phyloP scores from a whole-genome alignment of 2,888 invertebrate genomes.

The Papilio protenor region DNA sequence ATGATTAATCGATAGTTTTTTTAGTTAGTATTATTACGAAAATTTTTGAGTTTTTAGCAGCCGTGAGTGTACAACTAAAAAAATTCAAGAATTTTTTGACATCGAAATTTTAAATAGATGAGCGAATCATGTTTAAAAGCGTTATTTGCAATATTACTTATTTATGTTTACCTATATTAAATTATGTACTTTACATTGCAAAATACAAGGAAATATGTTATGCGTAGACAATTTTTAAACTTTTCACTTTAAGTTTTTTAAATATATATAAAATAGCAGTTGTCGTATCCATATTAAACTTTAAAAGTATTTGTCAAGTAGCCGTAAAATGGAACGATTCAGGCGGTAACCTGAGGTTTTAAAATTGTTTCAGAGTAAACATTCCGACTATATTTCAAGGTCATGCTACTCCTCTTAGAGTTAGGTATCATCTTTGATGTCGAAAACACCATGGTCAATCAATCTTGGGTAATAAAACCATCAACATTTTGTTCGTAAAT shows the following conservation, averaged over 20 bases:
- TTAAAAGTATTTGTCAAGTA: constrained; percentile 2
- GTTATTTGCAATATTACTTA: too few relatives aligned
- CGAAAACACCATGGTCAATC: background rate
- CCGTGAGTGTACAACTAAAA: too few relatives aligned
- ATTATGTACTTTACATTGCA: too few relatives aligned
- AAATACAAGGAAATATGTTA: too few relatives aligned
- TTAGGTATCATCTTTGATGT: background rate
- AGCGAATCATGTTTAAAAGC: too few relatives aligned
- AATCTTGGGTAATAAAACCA: background rate
- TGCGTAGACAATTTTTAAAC: background rate
- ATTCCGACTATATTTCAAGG: background rate
- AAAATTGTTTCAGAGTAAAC: background rate
- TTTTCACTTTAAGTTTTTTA: background rate
- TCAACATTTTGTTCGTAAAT: background rate
- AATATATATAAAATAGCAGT: background rate
- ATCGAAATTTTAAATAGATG: too few relatives aligned
- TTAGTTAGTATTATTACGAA: background rate
- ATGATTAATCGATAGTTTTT: background rate
- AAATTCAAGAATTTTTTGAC: too few relatives aligned
- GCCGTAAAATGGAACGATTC: constrained; percentile 15
- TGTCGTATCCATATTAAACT: constrained; percentile 31
- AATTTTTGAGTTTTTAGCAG: too few relatives aligned
- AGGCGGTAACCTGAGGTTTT: constrained; percentile 7
- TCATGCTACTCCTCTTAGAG: background rate
- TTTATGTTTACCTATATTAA: too few relatives aligned